Evolutionary conservation across 2,113 vertebrate species (phyloP).

Genomic region (Danio rerio): DNA sequence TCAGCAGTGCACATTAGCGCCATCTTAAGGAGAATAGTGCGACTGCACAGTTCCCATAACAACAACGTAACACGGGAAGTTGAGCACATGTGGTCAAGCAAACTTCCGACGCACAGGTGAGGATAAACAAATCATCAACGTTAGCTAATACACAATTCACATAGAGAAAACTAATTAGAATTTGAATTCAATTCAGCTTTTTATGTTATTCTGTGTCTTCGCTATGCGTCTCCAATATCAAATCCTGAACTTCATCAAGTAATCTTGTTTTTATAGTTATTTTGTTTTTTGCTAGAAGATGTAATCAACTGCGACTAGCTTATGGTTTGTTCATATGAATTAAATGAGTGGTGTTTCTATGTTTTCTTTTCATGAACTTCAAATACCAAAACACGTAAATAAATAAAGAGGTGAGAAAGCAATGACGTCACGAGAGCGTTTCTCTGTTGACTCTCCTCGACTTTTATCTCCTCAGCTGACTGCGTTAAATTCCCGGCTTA

Average conservation of each 20-base stretch:
- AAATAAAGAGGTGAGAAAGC: not conserved
- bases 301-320: no score
- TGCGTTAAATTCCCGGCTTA: conserved; percentile 2
- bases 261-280: not conserved
- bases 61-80: conserved; percentile 25
- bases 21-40: not conserved
- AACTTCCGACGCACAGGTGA: conserved; percentile 26
- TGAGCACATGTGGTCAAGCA: not conserved
- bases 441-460: not conserved
- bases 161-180: no score
- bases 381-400: not conserved
- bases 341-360: not conserved
- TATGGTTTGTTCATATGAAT: not conserved
- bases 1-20: conserved; percentile 3
- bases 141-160: no score
- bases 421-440: not conserved
- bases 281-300: not conserved
- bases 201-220: not conserved
- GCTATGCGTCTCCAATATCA: not conserved
- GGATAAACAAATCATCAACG: not conserved
- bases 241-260: not conserved
- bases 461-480: conserved; percentile 1
- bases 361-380: not conserved
- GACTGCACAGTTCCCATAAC: not conserved
- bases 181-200: not conserved